Percentiles rank a stretch among this genome's conserved stretches.
phyloP scores from a whole-genome alignment of 2,888 invertebrate genomes.

The Tuta absoluta region DNA sequence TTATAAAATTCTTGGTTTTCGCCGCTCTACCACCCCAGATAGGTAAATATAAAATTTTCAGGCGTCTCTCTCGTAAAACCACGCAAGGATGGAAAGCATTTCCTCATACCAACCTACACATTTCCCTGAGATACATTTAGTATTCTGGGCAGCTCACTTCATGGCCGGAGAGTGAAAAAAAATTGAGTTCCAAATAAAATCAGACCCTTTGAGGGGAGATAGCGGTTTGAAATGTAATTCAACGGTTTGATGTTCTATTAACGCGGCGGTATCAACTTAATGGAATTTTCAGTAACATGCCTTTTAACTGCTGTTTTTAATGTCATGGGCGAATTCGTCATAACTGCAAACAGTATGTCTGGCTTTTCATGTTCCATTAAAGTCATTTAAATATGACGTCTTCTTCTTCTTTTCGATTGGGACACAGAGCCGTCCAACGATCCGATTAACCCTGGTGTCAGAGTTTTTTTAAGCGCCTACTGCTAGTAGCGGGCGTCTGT shows the following conservation, averaged over 20 bases:
- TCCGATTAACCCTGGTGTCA: too few relatives aligned
- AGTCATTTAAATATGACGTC: too few relatives aligned
- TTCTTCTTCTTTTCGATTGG: too few relatives aligned
- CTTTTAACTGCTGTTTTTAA: too few relatives aligned
- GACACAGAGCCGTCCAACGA: too few relatives aligned
- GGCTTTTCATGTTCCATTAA: too few relatives aligned
- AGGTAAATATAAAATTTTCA: not conserved
- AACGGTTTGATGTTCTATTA: conserved; percentile 6
- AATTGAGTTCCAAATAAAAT: conserved; percentile 5
- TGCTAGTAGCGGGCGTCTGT: too few relatives aligned
- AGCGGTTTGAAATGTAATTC: not conserved
- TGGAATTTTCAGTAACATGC: not conserved
- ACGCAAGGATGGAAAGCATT: conserved; percentile 56
- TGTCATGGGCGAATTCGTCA: too few relatives aligned
- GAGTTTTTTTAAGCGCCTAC: too few relatives aligned
- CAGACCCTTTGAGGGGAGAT: conserved; percentile 13
- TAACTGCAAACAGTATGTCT: too few relatives aligned
- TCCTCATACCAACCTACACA: conserved; percentile 69
- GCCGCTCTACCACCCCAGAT: not conserved
- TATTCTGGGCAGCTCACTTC: conserved; percentile 53
- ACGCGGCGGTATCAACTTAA: not conserved
- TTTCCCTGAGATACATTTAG: conserved; percentile 73
- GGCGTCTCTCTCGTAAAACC: not conserved
- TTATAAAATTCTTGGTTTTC: too few relatives aligned
- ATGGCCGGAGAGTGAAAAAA: conserved; percentile 37